phyloP scores from a whole-genome alignment of 1,140 invertebrate genomes.

The Orchestia grillus region DNA sequence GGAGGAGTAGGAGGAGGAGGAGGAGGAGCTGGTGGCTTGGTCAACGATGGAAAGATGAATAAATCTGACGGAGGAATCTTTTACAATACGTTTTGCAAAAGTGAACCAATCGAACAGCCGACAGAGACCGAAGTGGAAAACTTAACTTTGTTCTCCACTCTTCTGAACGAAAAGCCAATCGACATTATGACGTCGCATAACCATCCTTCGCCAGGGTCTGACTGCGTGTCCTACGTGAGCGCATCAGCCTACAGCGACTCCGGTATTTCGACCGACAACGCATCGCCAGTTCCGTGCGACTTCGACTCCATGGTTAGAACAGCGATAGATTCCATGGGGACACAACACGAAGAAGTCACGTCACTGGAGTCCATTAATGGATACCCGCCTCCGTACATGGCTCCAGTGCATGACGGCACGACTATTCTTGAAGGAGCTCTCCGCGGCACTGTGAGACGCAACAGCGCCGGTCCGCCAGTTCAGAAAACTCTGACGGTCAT shows the following conservation, averaged over 20 bases:
- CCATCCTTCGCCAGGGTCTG: conserved; percentile 66
- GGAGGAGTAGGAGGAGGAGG: conserved; percentile 53
- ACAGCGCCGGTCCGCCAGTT: conserved; percentile 54
- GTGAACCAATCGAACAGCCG: conserved; percentile 64
- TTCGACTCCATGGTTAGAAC: conserved; percentile 65
- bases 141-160: conserved; percentile 64
- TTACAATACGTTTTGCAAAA: conserved; percentile 65
- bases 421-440: conserved; percentile 68
- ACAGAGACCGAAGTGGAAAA: conserved; percentile 62
- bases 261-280: conserved; percentile 66
- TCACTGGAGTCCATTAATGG: conserved; percentile 52
- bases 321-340: conserved; percentile 65
- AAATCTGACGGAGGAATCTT: conserved; percentile 65
- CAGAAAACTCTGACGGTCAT: conserved; percentile 65
- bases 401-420: conserved; percentile 59
- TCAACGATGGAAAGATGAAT: conserved; percentile 63
- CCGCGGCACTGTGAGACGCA: conserved; percentile 65
- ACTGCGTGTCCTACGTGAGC: conserved; percentile 67
- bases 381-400: conserved; percentile 57
- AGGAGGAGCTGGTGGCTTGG: conserved; percentile 55
- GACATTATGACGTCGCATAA: conserved; percentile 67
- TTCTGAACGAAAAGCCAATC: conserved; percentile 66
- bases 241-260: conserved; percentile 67
- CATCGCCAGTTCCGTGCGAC: conserved; percentile 63
- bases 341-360: conserved; percentile 60